Base-by-base conservation (phyloP, 2,113 vertebrate species). In the Struthio camelus region DNA sequence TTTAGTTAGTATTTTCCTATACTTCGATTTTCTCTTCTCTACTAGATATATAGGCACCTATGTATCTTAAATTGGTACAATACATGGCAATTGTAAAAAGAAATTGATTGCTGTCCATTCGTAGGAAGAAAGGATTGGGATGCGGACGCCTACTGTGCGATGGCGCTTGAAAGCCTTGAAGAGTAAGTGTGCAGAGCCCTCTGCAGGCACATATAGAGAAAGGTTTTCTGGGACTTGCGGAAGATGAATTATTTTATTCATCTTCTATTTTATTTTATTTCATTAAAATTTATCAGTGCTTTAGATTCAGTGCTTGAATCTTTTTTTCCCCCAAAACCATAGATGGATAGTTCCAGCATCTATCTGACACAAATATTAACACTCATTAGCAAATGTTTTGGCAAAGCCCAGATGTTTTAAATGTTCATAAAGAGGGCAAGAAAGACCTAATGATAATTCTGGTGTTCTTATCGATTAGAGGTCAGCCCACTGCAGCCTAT, bases 261-360 rank as follows among this genome's bases (percentile, higher is more conserved):
- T n/a, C n/a, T n/a, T n/a, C n/a, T n/a, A n/a, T n/a, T n/a, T 61
- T 64, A 46, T 44, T 53, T 24, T 53, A 24, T 88, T 61, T 70
- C 62, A 59, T 80, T 53, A 91, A 93, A 77, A 93, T 59, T 32
- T 51, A 58, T 81, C 9, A 40, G 11, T 91, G 91, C 90, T 93
- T 90, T 90, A 80, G 90, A 81, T 93, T 93, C 87, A 86, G 16
- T 66, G 83, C 86, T 93, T 85, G 83, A 4, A 91, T 77, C 75
- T 94, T 94, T 59, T 84, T 93, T 92, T 89, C 67, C 83, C 80
- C 32, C 80, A 93, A 92, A 50, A 34, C 18, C 64, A 95, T 82
- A 91, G 95, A 88, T 10, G 82, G 90, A 77, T 80, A 94, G 67
- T 83, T 70, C 73, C 59, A 10, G 11, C 64, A 23, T 12, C 65